A percentile compares a stretch with the other conserved stretches of the same genome.
Conservation (phyloP, 2,888 invertebrate genomes). For the Leucozona laternaria region DNA sequence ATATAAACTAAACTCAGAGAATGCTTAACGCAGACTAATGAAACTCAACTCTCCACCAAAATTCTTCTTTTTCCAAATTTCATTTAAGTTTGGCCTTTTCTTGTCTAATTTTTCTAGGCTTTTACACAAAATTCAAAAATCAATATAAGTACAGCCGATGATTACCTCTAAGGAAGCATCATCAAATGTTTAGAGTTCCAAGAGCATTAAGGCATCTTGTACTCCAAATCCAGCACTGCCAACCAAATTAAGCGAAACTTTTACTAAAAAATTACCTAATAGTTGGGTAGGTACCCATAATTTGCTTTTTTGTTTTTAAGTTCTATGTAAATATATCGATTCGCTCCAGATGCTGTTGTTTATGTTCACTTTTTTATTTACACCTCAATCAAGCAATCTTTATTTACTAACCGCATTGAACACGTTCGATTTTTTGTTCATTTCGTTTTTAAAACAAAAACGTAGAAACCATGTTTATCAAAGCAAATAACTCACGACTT, state of each 20-base stretch:
- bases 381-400: constrained; percentile 11
- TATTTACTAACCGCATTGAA: not conserved
- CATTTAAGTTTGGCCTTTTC: too few relatives aligned
- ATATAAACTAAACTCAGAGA: too few relatives aligned
- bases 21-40: too few relatives aligned
- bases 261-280: not conserved
- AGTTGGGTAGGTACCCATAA: not conserved
- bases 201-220: too few relatives aligned
- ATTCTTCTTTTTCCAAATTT: too few relatives aligned
- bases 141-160: too few relatives aligned
- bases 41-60: too few relatives aligned
- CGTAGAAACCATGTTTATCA: not conserved
- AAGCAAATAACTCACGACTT: not conserved
- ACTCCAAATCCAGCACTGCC: too few relatives aligned
- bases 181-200: too few relatives aligned
- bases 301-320: not conserved
- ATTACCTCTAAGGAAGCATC: too few relatives aligned
- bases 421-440: constrained; percentile 30
- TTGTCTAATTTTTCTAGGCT: too few relatives aligned
- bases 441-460: not conserved
- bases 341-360: constrained; percentile 10
- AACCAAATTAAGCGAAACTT: not conserved
- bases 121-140: too few relatives aligned
- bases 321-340: not conserved
- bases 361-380: constrained; percentile 1